Evolutionary conservation across 2,888 invertebrate species (phyloP).

Genomic region (Amphipyra tragopoginis): DNA sequence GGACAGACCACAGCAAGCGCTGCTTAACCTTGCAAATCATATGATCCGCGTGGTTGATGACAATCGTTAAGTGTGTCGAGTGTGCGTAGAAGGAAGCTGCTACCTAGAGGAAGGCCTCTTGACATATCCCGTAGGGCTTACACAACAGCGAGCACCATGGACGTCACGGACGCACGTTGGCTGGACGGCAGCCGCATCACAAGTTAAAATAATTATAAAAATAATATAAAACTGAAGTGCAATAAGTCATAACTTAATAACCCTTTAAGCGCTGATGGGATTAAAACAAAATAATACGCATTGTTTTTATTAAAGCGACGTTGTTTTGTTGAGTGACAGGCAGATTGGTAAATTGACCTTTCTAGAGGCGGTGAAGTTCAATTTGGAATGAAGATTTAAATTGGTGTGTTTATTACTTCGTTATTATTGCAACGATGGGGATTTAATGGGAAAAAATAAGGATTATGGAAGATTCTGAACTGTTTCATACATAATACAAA

Average conservation of each 20-base stretch:
- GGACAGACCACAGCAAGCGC: no score
- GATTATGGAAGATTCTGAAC: no score
- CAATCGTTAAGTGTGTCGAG: no score
- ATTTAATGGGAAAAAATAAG: background rate
- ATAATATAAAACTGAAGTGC: conserved; percentile 20
- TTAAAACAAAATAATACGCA: conserved; percentile 41
- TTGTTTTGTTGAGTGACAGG: conserved; percentile 55
- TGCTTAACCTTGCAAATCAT: no score
- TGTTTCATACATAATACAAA: no score
- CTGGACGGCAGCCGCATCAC: no score
- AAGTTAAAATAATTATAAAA: background rate
- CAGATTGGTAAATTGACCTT: conserved; percentile 55
- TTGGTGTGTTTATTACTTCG: conserved; percentile 24
- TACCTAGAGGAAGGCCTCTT: no score
- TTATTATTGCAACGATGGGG: conserved; percentile 7
- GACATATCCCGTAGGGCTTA: no score
- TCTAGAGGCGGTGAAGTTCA: conserved; percentile 50
- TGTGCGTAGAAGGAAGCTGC: no score
- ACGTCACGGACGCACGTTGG: no score
- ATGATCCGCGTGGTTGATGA: no score
- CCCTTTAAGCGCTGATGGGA: conserved; percentile 41
- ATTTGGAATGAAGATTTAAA: conserved; percentile 44
- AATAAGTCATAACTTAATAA: conserved; percentile 51
- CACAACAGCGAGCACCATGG: no score
- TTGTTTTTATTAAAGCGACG: conserved; percentile 54